Conservation (phyloP, 2,113 vertebrate genomes). For the Perca schrenkii region DNA sequence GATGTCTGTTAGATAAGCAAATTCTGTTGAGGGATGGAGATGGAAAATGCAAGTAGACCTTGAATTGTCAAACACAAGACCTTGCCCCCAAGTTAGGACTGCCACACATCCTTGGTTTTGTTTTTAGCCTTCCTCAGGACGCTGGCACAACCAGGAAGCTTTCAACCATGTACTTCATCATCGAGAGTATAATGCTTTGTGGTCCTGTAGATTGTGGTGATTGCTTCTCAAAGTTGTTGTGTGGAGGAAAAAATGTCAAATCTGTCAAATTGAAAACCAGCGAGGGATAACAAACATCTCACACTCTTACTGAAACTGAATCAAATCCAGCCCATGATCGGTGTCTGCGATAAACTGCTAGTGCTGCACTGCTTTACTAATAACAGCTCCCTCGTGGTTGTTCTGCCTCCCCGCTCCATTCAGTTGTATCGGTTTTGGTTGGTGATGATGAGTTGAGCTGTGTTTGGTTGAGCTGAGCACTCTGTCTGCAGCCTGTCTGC, state of each 20-base stretch:
- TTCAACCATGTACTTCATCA: neutral
- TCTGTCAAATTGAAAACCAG: neutral
- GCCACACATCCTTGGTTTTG: neutral
- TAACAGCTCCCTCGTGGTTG: neutral
- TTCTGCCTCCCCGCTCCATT: neutral
- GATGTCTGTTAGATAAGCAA: neutral
- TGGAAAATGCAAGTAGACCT: neutral
- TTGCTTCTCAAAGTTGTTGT: neutral
- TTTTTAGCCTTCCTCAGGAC: constrained; percentile 14
- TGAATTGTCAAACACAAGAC: neutral
- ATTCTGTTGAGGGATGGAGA: neutral
- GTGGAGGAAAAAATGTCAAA: neutral
- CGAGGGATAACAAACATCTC: neutral
- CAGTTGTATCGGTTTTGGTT: constrained; percentile 42
- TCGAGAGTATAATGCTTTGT: neutral
- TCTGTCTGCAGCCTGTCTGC: constrained; percentile 66
- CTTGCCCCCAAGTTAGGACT: neutral
- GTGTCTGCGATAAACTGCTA: neutral
- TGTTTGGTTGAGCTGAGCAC: constrained; percentile 56
- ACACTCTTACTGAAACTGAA: neutral
- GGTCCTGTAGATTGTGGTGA: too few species aligned
- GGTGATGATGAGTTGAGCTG: constrained; percentile 39
- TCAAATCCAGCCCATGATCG: neutral
- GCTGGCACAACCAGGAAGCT: neutral
- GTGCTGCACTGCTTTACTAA: neutral